A percentile compares a stretch with the other conserved stretches of the same genome.
Evolutionary conservation across 2,797 vertebrate species (phyloP).

Genomic region (Hephaestus fuliginosus): DNA sequence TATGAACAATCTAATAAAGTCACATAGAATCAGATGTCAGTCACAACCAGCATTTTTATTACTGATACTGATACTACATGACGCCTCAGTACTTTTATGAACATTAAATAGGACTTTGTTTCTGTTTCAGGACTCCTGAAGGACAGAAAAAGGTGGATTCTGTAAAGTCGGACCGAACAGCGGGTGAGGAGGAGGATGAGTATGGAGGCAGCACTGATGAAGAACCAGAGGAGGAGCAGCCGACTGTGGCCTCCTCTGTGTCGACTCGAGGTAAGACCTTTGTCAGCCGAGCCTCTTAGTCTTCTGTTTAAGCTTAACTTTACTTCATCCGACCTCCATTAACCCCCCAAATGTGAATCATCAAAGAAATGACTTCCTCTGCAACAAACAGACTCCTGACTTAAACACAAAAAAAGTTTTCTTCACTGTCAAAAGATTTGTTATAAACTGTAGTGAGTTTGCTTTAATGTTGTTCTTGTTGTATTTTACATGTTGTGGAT

Average conservation of each 20-base stretch:
- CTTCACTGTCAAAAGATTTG: too few relatives aligned
- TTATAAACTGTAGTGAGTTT: too few relatives aligned
- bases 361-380: too few relatives aligned
- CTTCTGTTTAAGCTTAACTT: neutral
- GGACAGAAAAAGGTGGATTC: slow-evolving; percentile 27
- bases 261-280: slow-evolving; percentile 37
- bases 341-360: neutral
- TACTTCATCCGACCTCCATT: too few relatives aligned
- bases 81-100: too few relatives aligned
- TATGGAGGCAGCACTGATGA: slow-evolving; percentile 92
- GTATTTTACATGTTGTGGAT: too few relatives aligned
- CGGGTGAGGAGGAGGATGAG: slow-evolving; percentile 55
- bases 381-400: too few relatives aligned
- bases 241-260: slow-evolving; percentile 20
- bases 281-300: neutral
- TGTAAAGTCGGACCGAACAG: neutral
- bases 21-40: neutral
- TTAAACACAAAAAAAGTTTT: too few relatives aligned
- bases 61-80: too few relatives aligned
- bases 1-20: neutral
- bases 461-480: too few relatives aligned
- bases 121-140: slow-evolving; percentile 40
- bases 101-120: neutral
- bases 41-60: too few relatives aligned
- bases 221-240: slow-evolving; percentile 76